These are phyloP conservation scores for Rostratula benghalensis DNA, from an alignment of 2,113 vertebrate genomes.

Conservation along the genomic window DNA sequence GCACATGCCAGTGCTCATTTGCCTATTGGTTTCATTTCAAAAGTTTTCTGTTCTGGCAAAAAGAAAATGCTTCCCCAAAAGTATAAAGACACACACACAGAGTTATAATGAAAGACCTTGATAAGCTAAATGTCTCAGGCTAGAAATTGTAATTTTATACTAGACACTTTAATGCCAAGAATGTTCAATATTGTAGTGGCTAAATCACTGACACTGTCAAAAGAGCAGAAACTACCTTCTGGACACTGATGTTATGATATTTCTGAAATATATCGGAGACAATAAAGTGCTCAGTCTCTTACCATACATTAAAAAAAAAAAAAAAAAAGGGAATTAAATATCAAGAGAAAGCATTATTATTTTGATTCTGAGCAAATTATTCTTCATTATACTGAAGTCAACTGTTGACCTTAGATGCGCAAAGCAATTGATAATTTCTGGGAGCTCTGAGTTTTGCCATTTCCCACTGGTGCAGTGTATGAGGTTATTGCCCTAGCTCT, in stretches of 20 bases:
- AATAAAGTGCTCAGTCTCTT: background rate
- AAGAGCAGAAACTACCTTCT: background rate
- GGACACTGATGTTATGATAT: background rate
- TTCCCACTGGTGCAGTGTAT: background rate
- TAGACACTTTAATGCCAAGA: background rate
- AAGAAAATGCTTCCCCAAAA: background rate
- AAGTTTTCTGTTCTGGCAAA: background rate
- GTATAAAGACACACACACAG: background rate
- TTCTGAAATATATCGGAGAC: background rate
- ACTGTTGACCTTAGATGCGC: background rate
- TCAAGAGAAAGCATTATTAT: background rate
- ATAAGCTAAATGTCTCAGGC: background rate
- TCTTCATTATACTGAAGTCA: background rate
- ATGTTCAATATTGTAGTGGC: background rate
- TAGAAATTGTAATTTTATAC: background rate
- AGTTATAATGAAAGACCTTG: background rate
- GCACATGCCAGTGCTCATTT: background rate
- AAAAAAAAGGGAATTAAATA: background rate
- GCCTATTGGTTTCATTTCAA: background rate
- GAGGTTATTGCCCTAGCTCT: background rate
- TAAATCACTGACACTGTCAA: background rate
- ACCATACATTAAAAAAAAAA: background rate
- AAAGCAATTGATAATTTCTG: constrained; percentile 5
- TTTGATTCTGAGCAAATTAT: constrained; percentile 5
- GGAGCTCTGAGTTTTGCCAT: background rate